phyloP scores from a whole-genome alignment of 2,797 vertebrate genomes.

The Notolepis coatsorum region DNA sequence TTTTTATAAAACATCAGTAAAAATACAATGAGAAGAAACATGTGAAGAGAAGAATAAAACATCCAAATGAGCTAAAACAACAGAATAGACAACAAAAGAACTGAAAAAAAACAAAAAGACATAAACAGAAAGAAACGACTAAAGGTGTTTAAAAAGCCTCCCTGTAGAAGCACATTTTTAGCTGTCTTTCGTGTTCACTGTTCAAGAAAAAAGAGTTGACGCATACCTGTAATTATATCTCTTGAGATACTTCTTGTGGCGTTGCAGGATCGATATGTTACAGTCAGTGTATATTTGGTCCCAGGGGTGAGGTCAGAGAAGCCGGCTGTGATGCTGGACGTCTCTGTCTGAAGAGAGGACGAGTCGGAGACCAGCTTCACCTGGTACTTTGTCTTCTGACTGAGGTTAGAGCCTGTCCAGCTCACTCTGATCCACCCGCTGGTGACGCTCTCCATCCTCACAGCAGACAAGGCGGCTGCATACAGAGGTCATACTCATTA shows the following conservation, averaged over 20 bases:
- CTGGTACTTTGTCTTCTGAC: not conserved
- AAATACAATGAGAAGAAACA: too few relatives aligned
- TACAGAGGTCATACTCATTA: too few relatives aligned
- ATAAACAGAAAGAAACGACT: too few relatives aligned
- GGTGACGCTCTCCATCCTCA: not conserved
- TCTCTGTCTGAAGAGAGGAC: not conserved
- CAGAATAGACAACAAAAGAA: too few relatives aligned
- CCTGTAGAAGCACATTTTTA: too few relatives aligned
- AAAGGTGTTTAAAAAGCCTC: too few relatives aligned
- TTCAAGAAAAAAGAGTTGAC: not conserved
- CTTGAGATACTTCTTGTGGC: not conserved
- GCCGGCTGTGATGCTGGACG: not conserved
- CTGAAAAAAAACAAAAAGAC: too few relatives aligned
- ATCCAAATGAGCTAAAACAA: too few relatives aligned
- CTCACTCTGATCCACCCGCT: slow-evolving; percentile 16
- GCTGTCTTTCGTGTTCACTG: too few relatives aligned
- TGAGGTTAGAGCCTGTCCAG: slow-evolving; percentile 3
- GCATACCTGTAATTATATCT: slow-evolving; percentile 18
- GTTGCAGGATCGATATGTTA: slow-evolving; percentile 15
- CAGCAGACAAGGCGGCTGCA: not conserved
- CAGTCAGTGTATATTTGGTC: slow-evolving; percentile 12
- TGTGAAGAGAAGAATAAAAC: too few relatives aligned
- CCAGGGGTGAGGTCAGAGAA: slow-evolving; percentile 14
- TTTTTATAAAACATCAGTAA: too few relatives aligned
- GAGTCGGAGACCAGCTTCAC: slow-evolving; percentile 3